A percentile compares a stretch with the other conserved stretches of the same genome.
These are phyloP conservation scores for Ciconia stormi DNA, from an alignment of 2,113 vertebrate genomes.

Conservation along the genomic window DNA sequence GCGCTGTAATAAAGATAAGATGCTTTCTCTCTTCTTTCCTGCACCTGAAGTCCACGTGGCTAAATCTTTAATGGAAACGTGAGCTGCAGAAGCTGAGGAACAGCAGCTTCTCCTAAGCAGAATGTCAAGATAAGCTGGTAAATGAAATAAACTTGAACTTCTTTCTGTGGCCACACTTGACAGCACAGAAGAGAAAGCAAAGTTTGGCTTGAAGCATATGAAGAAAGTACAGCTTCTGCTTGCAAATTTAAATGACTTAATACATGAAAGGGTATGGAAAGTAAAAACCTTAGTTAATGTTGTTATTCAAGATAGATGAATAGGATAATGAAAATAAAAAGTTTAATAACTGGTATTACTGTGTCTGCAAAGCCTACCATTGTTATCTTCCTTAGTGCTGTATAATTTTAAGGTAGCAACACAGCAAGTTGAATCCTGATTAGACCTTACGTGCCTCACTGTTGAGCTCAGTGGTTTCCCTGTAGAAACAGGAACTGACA, in stretches of 20 bases:
- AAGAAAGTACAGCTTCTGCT: not conserved
- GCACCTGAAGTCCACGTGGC: not conserved
- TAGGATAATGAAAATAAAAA: not conserved
- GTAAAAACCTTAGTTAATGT: not conserved
- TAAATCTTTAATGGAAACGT: not conserved
- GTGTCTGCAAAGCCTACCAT: not conserved
- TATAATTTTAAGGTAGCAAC: conserved; percentile 13
- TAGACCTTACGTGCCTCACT: conserved; percentile 80
- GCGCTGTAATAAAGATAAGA: not conserved
- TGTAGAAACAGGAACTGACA: conserved; percentile 77
- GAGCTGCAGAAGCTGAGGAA: not conserved
- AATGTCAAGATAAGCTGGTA: not conserved
- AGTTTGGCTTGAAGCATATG: not conserved
- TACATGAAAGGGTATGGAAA: not conserved
- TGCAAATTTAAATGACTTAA: not conserved
- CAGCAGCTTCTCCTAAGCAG: not conserved
- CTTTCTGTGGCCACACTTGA: not conserved
- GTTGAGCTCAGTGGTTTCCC: conserved; percentile 78
- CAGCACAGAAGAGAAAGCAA: not conserved
- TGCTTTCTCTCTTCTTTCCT: not conserved
- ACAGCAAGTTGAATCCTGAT: conserved; percentile 59
- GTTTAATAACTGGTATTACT: not conserved
- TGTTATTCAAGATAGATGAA: not conserved
- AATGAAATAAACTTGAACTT: not conserved
- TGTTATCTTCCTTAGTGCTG: not conserved